Conservation (phyloP, 2,888 invertebrate genomes). For the Drosophila lutescens region DNA sequence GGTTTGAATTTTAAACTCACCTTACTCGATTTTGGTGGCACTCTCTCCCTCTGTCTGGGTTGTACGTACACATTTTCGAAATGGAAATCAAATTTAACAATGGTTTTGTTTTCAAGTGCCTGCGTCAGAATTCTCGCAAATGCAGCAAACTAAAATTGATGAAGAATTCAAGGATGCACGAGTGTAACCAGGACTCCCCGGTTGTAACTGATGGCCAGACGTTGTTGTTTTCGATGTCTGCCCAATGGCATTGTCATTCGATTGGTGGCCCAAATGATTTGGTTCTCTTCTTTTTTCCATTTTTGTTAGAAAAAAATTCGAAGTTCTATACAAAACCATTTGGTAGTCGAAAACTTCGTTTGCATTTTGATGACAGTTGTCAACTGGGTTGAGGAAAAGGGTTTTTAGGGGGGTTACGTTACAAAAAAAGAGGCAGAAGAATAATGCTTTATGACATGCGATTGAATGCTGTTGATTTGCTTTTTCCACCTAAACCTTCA, state of each 20-base stretch:
- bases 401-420: neutral
- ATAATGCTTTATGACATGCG: conserved; percentile 77
- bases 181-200: conserved; percentile 18
- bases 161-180: conserved; percentile 66
- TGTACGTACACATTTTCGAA: conserved; percentile 29
- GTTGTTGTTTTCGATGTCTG: conserved; percentile 40
- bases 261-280: conserved; percentile 29
- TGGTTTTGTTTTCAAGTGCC: conserved; percentile 61
- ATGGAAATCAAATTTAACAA: conserved; percentile 60
- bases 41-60: neutral
- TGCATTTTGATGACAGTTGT: conserved; percentile 79
- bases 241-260: conserved; percentile 65
- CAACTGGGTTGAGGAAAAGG: conserved; percentile 22
- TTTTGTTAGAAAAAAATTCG: conserved; percentile 41
- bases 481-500: conserved; percentile 35
- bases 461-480: conserved; percentile 75
- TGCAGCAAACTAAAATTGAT: conserved; percentile 67
- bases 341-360: conserved; percentile 65
- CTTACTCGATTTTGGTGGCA: neutral
- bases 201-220: conserved; percentile 76
- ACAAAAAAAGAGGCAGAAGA: conserved; percentile 24
- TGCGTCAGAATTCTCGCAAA: conserved; percentile 63
- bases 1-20: conserved; percentile 1
- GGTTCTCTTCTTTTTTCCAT: conserved; percentile 14
- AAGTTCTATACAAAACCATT: conserved; percentile 63